Evolutionary conservation across 2,113 vertebrate species (phyloP).

Genomic region (Clarias batrachus): DNA sequence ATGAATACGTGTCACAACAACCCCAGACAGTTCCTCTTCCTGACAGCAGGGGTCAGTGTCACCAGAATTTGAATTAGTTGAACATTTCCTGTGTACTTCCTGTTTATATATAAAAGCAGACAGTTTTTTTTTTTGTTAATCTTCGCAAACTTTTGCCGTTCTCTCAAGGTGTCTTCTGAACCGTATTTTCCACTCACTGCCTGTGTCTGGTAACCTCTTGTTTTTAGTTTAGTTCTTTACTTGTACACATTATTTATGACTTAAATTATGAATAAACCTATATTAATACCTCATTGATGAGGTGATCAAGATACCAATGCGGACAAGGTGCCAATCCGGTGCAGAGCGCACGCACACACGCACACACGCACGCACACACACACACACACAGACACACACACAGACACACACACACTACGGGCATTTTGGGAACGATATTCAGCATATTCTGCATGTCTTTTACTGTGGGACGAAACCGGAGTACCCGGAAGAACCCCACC

Average conservation of each 20-base stretch:
- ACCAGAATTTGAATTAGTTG: not conserved
- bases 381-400: too few species aligned
- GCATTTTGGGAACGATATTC: too few species aligned
- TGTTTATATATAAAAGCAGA: not conserved
- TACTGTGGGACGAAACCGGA: too few species aligned
- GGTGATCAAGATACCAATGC: not conserved
- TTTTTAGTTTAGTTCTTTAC: too few species aligned
- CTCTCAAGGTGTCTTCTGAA: not conserved
- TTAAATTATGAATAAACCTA: not conserved
- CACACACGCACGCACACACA: too few species aligned
- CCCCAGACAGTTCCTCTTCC: not conserved
- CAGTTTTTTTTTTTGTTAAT: not conserved
- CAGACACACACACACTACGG: too few species aligned
- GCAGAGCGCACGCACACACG: too few species aligned
- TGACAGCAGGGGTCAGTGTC: not conserved
- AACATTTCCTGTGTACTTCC: not conserved
- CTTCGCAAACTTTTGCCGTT: not conserved
- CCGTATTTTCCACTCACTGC: not conserved
- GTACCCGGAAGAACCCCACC: too few species aligned
- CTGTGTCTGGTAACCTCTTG: not conserved
- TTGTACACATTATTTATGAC: too few species aligned
- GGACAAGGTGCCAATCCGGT: too few species aligned
- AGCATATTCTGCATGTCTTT: too few species aligned
- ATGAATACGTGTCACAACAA: not conserved
- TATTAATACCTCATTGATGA: not conserved